These are phyloP conservation scores for Heptranchias perlo DNA, from an alignment of 2,113 vertebrate species.

Conservation along the genomic window DNA sequence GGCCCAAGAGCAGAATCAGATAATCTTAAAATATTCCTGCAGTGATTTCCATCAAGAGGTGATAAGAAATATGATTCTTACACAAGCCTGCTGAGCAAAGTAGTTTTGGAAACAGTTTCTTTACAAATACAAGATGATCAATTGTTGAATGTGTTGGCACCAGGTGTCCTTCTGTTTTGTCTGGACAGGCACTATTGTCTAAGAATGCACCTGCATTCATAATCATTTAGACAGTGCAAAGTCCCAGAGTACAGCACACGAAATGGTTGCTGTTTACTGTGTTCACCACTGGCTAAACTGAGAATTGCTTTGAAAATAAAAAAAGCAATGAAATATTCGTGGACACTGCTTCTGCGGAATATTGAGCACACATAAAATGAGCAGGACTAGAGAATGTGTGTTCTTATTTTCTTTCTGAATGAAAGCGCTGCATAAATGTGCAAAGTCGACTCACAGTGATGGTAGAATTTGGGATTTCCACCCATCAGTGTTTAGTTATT, in stretches of 20 bases:
- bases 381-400: background rate
- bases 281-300: background rate
- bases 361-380: background rate
- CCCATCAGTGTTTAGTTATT: too few relatives aligned
- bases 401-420: too few relatives aligned
- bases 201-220: constrained; percentile 74
- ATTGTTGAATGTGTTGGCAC: constrained; percentile 54
- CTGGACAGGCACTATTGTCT: constrained; percentile 54
- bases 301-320: background rate
- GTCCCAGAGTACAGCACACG: constrained; percentile 55
- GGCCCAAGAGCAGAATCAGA: too few relatives aligned
- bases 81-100: constrained; percentile 52
- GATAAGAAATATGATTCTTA: too few relatives aligned
- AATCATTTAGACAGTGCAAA: constrained; percentile 78
- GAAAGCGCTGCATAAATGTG: too few relatives aligned
- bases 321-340: background rate
- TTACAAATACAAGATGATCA: constrained; percentile 54
- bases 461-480: too few relatives aligned
- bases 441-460: too few relatives aligned
- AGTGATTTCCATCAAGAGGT: constrained; percentile 53
- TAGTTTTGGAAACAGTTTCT: constrained; percentile 51
- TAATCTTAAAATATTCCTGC: constrained; percentile 42
- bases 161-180: constrained; percentile 57
- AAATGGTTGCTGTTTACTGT: background rate
- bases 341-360: background rate